Evolutionary conservation across 2,113 vertebrate genomes (phyloP).

Genomic region (Cnemophilus loriae): DNA sequence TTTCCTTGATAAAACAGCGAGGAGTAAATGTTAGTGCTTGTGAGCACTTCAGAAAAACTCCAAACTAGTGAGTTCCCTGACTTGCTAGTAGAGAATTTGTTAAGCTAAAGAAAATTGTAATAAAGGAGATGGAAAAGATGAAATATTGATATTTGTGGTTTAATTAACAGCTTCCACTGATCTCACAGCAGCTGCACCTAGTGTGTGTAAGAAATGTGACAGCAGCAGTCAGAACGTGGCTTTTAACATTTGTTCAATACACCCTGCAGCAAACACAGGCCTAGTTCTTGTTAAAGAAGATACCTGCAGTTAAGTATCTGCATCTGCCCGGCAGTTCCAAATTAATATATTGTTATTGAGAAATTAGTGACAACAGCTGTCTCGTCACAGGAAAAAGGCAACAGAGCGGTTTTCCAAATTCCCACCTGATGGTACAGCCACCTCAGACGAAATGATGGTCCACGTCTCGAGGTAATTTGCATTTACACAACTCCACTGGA

Average conservation of each 20-base stretch:
- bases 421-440: rapidly evolving
- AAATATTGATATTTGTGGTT: background rate
- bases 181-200: background rate
- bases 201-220: background rate
- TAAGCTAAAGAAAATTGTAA: background rate
- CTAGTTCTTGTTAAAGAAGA: background rate
- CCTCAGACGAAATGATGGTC: background rate
- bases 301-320: background rate
- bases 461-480: background rate
- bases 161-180: background rate
- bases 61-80: background rate
- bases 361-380: background rate
- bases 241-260: background rate
- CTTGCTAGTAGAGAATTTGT: background rate
- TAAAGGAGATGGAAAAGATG: background rate
- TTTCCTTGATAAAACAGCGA: background rate
- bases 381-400: background rate
- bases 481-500: background rate
- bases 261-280: background rate
- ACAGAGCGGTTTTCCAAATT: background rate
- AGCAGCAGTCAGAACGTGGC: background rate
- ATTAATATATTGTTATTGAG: background rate
- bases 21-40: background rate
- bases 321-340: background rate
- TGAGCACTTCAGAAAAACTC: background rate